Percentiles rank a stretch among this genome's conserved stretches.
Conservation (phyloP, 2,797 vertebrate species). For the Melanotaenia boesemani region DNA sequence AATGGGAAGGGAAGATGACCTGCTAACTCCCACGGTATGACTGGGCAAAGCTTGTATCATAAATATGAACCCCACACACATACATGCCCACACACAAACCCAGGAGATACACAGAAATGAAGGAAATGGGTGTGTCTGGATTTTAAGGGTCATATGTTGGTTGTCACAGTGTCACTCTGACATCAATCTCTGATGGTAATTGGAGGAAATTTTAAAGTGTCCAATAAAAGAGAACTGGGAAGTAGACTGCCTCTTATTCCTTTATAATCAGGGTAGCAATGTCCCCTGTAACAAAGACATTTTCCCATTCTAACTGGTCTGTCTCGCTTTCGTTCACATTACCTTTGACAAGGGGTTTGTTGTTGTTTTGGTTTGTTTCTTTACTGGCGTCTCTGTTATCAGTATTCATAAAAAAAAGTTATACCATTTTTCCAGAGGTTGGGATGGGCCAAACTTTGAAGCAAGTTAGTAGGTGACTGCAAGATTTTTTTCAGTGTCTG, state of each 20-base stretch:
- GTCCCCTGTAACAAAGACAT: slow-evolving; percentile 40
- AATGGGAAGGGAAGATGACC: slow-evolving; percentile 78
- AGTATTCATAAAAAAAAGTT: background rate
- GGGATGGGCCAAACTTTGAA: background rate
- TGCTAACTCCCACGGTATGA: slow-evolving; percentile 78
- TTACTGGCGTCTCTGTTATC: background rate
- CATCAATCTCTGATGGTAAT: slow-evolving; percentile 58
- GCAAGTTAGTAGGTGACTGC: background rate
- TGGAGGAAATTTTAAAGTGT: slow-evolving; percentile 29
- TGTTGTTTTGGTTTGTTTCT: background rate
- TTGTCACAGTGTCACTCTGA: slow-evolving; percentile 49
- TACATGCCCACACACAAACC: slow-evolving; percentile 44
- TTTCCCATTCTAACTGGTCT: slow-evolving; percentile 10
- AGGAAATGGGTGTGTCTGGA: slow-evolving; percentile 70
- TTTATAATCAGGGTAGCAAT: slow-evolving; percentile 53
- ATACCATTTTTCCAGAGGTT: background rate
- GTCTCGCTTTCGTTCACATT: too few relatives aligned
- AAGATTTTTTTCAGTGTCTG: background rate
- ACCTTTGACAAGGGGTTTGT: background rate
- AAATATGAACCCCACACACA: slow-evolving; percentile 48
- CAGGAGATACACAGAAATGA: slow-evolving; percentile 38
- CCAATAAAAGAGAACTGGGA: slow-evolving; percentile 55
- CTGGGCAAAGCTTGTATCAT: slow-evolving; percentile 63
- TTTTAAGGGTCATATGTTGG: slow-evolving; percentile 62
- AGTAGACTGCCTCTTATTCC: slow-evolving; percentile 44